phyloP scores from a whole-genome alignment of 2,113 vertebrate genomes.

The Oreochromis niloticus region DNA sequence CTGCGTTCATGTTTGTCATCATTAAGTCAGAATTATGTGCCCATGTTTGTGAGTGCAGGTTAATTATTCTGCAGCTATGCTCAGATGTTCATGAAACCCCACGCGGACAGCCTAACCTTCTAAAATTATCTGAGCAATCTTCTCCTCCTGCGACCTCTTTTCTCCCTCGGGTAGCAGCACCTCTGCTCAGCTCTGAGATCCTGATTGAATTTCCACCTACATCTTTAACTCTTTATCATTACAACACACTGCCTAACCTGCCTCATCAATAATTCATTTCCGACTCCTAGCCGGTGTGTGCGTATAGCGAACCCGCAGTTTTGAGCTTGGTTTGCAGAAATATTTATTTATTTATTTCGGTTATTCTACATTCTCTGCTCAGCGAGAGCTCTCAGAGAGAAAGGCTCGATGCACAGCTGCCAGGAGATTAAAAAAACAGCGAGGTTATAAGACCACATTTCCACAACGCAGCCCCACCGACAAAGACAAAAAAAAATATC shows the following conservation, averaged over 20 bases:
- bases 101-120: neutral
- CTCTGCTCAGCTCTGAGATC: neutral
- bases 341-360: neutral
- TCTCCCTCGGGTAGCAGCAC: neutral
- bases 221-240: neutral
- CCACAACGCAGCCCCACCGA: neutral
- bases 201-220: neutral
- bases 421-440: neutral
- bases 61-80: neutral
- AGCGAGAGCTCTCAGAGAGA: neutral
- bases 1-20: neutral
- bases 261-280: slow-evolving; percentile 21
- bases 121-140: neutral
- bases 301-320: neutral
- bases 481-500: neutral
- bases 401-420: neutral
- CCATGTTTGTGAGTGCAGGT: neutral
- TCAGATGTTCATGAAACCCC: neutral
- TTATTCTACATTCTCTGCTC: neutral
- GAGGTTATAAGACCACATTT: neutral
- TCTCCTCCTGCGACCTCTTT: neutral
- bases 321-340: neutral
- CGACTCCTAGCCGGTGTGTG: neutral
- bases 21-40: neutral
- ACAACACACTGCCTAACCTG: neutral